Percentiles rank a stretch among this genome's conserved stretches.
Evolutionary conservation across 2,113 vertebrate genomes (phyloP).

Genomic region (Tauraco erythrolophus): DNA sequence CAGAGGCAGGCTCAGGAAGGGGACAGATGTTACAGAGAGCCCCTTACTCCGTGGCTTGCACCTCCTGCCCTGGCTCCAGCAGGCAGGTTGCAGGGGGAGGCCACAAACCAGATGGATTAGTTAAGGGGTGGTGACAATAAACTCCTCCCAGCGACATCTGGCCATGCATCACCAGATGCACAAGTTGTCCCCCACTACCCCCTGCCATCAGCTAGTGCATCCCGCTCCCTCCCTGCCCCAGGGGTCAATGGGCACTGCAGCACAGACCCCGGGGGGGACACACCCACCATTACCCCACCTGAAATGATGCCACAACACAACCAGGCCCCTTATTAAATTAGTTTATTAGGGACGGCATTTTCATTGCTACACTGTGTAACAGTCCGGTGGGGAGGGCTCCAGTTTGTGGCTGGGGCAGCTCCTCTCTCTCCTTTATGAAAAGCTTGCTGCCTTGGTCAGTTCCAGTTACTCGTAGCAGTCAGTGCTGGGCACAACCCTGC

Average conservation of each 20-base stretch:
- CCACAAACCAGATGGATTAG: neutral
- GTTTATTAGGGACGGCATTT: slow-evolving; percentile 75
- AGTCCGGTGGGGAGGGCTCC: neutral
- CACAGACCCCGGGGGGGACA: neutral
- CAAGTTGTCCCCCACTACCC: neutral
- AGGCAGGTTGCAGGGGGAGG: neutral
- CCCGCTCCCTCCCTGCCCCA: neutral
- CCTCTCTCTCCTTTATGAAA: neutral
- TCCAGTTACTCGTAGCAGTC: neutral
- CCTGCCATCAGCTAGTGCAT: neutral
- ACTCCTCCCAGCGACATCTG: neutral
- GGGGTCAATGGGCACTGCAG: neutral
- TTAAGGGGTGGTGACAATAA: neutral
- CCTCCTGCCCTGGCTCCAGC: rapidly evolving
- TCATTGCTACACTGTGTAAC: neutral
- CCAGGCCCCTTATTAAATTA: neutral
- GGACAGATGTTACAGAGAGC: neutral
- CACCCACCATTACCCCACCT: neutral
- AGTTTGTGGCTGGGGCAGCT: neutral
- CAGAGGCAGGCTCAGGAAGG: neutral
- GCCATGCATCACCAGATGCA: neutral
- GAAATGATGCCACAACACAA: neutral
- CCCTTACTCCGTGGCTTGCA: neutral
- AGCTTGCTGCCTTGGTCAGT: neutral
- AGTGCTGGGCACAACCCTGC: neutral